Conservation (phyloP, 1,140 invertebrate genomes). For the Thrips palmi region DNA sequence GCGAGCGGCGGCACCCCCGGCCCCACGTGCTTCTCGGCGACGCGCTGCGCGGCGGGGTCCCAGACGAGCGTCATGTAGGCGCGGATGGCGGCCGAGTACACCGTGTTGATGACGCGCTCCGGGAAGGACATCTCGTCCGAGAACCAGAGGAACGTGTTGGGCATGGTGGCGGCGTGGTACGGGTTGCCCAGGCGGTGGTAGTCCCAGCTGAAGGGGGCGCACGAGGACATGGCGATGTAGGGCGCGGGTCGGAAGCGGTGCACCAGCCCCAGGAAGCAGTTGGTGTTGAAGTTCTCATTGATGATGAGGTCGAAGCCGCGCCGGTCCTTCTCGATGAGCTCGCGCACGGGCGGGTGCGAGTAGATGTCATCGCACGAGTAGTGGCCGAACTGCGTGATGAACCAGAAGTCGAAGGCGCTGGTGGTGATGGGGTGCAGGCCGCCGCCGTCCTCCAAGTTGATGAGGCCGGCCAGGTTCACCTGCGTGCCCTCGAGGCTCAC, state of each 20-base stretch:
- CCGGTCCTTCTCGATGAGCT: constrained; percentile 25
- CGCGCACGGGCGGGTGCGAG: constrained; percentile 26
- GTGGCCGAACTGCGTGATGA: constrained; percentile 2
- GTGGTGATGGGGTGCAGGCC: constrained; percentile 2
- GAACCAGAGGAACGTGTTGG: constrained; percentile 8
- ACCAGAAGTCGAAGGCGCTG: constrained; percentile 3
- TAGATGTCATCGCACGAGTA: constrained; percentile 28
- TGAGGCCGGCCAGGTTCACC: constrained; percentile 6
- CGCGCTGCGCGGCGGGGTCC: constrained; percentile 4
- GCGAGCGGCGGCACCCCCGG: constrained; percentile 11
- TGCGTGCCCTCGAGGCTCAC: constrained; percentile 16
- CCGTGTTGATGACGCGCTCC: constrained; percentile 6
- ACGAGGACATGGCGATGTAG: constrained; percentile 32
- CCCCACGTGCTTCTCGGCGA: constrained; percentile 14
- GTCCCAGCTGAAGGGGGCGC: constrained; percentile 36
- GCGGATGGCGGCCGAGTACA: neutral
- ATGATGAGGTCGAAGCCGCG: constrained; percentile 20
- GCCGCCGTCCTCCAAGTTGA: neutral
- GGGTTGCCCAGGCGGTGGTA: constrained; percentile 20
- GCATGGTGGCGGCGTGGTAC: constrained; percentile 9
- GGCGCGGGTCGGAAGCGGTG: constrained; percentile 32
- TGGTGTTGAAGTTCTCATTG: constrained; percentile 17
- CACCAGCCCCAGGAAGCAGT: constrained; percentile 16
- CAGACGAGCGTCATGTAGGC: neutral
- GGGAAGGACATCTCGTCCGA: constrained; percentile 12